Base-by-base conservation (phyloP, 64 coral and sea anemone genomes). In the Pachyseris speciosa region DNA sequence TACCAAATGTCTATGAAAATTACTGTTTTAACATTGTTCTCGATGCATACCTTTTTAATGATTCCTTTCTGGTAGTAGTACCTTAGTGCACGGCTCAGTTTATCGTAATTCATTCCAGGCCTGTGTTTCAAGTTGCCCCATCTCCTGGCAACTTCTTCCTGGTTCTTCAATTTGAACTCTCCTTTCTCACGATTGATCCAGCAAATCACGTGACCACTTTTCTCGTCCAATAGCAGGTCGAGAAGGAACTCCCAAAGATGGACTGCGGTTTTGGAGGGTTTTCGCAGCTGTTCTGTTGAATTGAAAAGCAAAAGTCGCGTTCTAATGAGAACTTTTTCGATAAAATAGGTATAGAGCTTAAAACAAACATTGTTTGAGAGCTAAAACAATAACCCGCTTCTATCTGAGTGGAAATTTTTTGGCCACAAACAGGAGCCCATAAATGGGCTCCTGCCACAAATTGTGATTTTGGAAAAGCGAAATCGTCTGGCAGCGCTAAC, bases 41-140 rank as follows among this genome's bases (percentile, higher is more conserved):
- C n/a, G n/a, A n/a, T n/a, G n/a, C n/a, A 9, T 93, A 96, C 94
- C 78, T 96, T 96, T 25, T 93, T 89, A 27, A 96, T 93, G 11
- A 96, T 96, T 34, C 78, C 90, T 64, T 96, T 96, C 59, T 96
- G 90, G 28, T 96, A 96, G 66, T 96, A 96, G 28, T 96, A 96
- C 34, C 94, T 78, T 7, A 96, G 53, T 7, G 94, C 94, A 16
- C 94, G 78, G 29, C 94, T 96, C 10, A 96, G 86, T 49, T 96
- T 96, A 52, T 96, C 94, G 43, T 96, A 96, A 40, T 96, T 96
- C 94, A 96, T 96, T 6, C 90, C 85, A 5, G 94, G 94, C 13
- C 94, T 71, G 0, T 91, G 90, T 13, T 96, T 96, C 12, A 93
- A 33, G 17, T 77, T 31, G 9, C 94, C 94, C 94, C 94, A 96